A percentile compares a stretch with the other conserved stretches of the same genome.
These are phyloP conservation scores for Clusia tigrina DNA, from an alignment of 2,888 invertebrate species.

Conservation along the genomic window DNA sequence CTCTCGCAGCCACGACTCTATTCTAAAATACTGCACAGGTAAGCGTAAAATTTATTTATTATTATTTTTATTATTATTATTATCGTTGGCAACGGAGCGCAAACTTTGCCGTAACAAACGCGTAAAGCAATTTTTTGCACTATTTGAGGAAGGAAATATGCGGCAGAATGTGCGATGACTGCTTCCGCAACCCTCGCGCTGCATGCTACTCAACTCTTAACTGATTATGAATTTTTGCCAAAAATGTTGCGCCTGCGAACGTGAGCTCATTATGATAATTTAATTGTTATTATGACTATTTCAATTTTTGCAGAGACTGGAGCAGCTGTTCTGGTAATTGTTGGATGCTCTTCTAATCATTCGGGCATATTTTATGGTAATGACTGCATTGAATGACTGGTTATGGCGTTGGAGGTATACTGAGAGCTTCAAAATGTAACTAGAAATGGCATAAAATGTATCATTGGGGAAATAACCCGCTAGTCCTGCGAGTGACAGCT, in stretches of 20 bases:
- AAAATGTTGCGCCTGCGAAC: neutral
- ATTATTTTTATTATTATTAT: neutral
- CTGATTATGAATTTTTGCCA: neutral
- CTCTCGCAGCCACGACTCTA: neutral
- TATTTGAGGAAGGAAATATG: neutral
- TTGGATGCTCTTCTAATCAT: too few species aligned
- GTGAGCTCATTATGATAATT: neutral
- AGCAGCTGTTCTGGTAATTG: too few species aligned
- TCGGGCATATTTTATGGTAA: too few species aligned
- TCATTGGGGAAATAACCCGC: too few species aligned
- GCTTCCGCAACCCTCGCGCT: neutral
- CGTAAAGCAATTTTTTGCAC: neutral
- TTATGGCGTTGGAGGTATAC: too few species aligned
- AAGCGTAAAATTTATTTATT: slow-evolving; percentile 4
- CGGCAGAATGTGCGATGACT: neutral
- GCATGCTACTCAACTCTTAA: neutral
- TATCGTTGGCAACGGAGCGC: neutral
- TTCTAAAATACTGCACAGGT: neutral
- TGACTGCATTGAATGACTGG: too few species aligned
- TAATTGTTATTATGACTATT: neutral
- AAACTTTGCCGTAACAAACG: neutral
- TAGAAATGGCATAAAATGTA: too few species aligned
- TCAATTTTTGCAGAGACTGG: too few species aligned
- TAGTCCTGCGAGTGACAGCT: too few species aligned
- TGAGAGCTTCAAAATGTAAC: too few species aligned